These are phyloP conservation scores for Abrostola tripartita DNA, from an alignment of 2,888 invertebrate species.

Conservation along the genomic window DNA sequence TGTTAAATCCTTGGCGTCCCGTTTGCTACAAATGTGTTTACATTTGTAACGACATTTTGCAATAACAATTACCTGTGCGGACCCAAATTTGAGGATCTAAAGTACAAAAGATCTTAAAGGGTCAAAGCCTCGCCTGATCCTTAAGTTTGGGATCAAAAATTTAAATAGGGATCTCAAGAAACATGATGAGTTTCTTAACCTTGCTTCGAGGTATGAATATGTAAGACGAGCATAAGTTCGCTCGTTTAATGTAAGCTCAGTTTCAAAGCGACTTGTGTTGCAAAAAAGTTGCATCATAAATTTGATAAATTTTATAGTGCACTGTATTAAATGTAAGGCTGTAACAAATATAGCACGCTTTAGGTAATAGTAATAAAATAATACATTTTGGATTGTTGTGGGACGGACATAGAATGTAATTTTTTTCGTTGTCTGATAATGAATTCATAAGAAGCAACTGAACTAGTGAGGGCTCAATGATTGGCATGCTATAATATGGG, in stretches of 20 bases:
- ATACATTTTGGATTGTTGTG: too few species aligned
- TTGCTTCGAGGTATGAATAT: not conserved
- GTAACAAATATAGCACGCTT: too few species aligned
- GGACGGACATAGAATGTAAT: too few species aligned
- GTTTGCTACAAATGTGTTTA: not conserved
- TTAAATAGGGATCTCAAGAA: conserved; percentile 20
- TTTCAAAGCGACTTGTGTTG: not conserved
- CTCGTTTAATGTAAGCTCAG: not conserved
- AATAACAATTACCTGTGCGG: not conserved
- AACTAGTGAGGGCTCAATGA: too few species aligned
- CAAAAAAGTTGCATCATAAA: too few species aligned
- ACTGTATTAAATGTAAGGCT: too few species aligned
- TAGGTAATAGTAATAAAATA: too few species aligned
- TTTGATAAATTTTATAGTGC: too few species aligned
- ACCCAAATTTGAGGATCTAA: conserved; percentile 7
- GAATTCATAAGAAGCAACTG: too few species aligned
- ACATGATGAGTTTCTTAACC: conserved; percentile 4
- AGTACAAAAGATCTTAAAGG: conserved; percentile 30
- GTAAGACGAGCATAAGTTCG: not conserved
- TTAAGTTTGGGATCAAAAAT: conserved; percentile 36
- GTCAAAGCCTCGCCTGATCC: conserved; percentile 15
- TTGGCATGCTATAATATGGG: too few species aligned
- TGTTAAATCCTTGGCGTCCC: too few species aligned
- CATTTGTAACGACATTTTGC: not conserved
- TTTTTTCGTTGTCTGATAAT: too few species aligned